These are phyloP conservation scores for Gallinago nigripennis DNA, from an alignment of 2,797 vertebrate species.

Conservation along the genomic window DNA sequence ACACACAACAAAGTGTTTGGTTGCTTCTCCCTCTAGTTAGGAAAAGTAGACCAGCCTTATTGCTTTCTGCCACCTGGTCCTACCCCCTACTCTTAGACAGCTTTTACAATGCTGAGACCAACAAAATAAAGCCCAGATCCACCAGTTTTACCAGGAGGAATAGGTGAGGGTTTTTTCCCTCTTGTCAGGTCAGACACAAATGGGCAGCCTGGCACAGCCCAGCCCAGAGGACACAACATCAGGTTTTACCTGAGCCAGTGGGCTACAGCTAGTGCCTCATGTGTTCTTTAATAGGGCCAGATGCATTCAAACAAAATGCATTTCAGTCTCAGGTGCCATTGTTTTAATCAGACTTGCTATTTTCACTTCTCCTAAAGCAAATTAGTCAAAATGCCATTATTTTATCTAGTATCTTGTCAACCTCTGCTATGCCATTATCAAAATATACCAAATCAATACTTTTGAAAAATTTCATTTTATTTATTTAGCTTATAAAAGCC, in stretches of 20 bases:
- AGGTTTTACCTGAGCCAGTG: neutral
- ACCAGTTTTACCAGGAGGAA: neutral
- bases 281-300: neutral
- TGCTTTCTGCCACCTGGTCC: neutral
- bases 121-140: neutral
- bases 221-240: neutral
- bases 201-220: neutral
- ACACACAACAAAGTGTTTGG: neutral
- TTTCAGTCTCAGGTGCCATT: neutral
- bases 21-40: neutral
- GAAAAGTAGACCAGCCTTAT: neutral
- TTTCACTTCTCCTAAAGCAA: neutral
- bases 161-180: neutral
- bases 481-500: neutral
- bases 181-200: neutral
- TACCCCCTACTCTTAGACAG: neutral
- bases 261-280: neutral
- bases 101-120: neutral
- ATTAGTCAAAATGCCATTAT: neutral
- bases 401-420: neutral
- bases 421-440: neutral
- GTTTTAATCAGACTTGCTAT: neutral
- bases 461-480: neutral
- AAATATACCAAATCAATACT: neutral
- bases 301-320: neutral